Evolutionary conservation across 2,888 invertebrate genomes (phyloP).

Genomic region (Germaria angustata): DNA sequence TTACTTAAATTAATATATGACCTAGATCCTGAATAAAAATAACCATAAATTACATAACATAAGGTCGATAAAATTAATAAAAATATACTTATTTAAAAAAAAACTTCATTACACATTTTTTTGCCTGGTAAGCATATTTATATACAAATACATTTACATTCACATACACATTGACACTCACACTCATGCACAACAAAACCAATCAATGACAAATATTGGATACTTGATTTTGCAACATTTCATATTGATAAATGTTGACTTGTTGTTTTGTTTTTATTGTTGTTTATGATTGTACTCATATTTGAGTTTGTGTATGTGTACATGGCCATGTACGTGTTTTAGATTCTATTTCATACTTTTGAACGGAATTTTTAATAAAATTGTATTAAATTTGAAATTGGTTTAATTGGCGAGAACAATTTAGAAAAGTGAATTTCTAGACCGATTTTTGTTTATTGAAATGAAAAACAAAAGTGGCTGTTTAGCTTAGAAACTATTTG

Average conservation of each 20-base stretch:
- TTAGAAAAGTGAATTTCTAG: conserved; percentile 12
- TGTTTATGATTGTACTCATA: neutral
- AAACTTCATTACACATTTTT: no score
- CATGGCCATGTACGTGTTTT: neutral
- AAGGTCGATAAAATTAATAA: no score
- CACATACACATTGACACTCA: no score
- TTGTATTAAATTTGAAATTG: conserved; percentile 22
- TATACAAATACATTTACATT: neutral
- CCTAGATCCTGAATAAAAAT: no score
- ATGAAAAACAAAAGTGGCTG: conserved; percentile 9
- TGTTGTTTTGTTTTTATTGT: conserved; percentile 4
- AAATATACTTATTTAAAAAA: no score
- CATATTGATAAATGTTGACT: conserved; percentile 40
- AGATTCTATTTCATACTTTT: neutral
- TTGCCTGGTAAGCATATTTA: neutral
- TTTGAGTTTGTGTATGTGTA: neutral
- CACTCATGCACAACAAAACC: neutral
- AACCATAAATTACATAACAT: no score
- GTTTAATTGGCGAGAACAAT: conserved; percentile 20
- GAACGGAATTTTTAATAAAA: conserved; percentile 21
- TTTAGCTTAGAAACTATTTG: neutral
- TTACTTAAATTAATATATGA: no score
- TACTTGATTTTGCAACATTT: conserved; percentile 43
- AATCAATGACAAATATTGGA: conserved; percentile 35
- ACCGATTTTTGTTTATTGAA: neutral